Evolutionary conservation across 2,888 invertebrate species (phyloP).

Genomic region (Torymus texanus): DNA sequence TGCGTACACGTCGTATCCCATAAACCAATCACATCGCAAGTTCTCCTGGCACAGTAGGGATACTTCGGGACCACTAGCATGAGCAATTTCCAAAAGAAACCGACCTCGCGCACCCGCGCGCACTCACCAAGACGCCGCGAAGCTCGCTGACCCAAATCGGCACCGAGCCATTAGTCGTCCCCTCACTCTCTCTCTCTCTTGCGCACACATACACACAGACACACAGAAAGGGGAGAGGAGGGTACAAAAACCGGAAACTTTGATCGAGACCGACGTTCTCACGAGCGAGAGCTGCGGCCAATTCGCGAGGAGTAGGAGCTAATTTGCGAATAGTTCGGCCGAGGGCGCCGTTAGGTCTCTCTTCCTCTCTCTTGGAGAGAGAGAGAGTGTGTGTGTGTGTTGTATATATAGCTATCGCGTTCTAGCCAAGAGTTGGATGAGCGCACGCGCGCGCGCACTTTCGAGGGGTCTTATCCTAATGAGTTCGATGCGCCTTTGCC

Average conservation of each 20-base stretch:
- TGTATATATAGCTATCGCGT: too few relatives aligned
- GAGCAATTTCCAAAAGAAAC: too few relatives aligned
- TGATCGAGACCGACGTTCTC: slow-evolving; percentile 39
- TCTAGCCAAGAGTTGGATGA: too few relatives aligned
- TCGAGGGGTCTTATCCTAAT: slow-evolving; percentile 35
- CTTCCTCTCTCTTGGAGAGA: not conserved
- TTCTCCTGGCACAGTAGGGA: too few relatives aligned
- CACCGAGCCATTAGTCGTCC: slow-evolving; percentile 37
- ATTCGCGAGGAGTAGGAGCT: slow-evolving; percentile 17
- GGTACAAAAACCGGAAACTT: slow-evolving; percentile 45
- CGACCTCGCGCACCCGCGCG: too few relatives aligned
- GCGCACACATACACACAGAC: not conserved
- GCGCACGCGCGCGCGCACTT: too few relatives aligned
- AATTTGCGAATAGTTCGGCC: slow-evolving; percentile 39
- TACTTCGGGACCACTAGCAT: too few relatives aligned
- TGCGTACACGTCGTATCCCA: too few relatives aligned
- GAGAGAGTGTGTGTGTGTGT: too few relatives aligned
- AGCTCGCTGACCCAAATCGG: slow-evolving; percentile 43
- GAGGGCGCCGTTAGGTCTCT: not conserved
- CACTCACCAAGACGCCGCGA: not conserved
- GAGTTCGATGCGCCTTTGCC: slow-evolving; percentile 48
- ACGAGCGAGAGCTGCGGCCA: not conserved
- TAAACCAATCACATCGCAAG: too few relatives aligned
- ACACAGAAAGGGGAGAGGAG: not conserved
- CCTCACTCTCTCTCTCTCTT: not conserved